phyloP scores from a whole-genome alignment of 2,797 vertebrate genomes.

The Lagocephalus sceleratus region DNA sequence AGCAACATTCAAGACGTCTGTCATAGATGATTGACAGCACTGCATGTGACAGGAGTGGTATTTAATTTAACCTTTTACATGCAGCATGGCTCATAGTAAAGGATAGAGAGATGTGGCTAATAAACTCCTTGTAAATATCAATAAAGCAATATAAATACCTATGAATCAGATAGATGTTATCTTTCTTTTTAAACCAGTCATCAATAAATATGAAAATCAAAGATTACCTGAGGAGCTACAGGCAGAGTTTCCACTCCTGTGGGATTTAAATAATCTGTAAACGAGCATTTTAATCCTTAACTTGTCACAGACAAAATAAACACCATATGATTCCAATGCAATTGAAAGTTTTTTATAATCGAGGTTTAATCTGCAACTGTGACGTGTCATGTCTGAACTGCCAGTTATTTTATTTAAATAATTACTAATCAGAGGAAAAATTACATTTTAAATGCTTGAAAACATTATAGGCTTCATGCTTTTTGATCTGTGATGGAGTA shows the following conservation, averaged over 20 bases:
- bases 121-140: background rate
- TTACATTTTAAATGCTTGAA: constrained; percentile 17
- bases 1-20: constrained; percentile 11
- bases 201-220: background rate
- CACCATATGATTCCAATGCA: constrained; percentile 9
- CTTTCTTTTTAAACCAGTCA: constrained; percentile 8
- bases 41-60: constrained; percentile 8
- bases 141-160: background rate
- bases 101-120: background rate
- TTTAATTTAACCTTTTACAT: constrained; percentile 3
- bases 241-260: constrained; percentile 7
- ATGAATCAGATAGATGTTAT: constrained; percentile 9
- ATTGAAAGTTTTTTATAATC: constrained; percentile 21
- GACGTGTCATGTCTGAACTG: constrained; percentile 1
- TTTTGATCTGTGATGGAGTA: constrained; percentile 15
- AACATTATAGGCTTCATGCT: background rate
- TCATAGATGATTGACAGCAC: constrained; percentile 16
- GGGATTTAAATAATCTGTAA: constrained; percentile 12
- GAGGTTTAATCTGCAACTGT: constrained; percentile 6
- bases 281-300: constrained; percentile 26
- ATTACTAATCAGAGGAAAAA: constrained; percentile 15
- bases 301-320: constrained; percentile 3
- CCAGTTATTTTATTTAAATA: constrained; percentile 8
- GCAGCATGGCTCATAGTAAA: background rate
- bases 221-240: constrained; percentile 2